Conservation (phyloP, 1,140 invertebrate species). For the Rhagoletis zephyria region DNA sequence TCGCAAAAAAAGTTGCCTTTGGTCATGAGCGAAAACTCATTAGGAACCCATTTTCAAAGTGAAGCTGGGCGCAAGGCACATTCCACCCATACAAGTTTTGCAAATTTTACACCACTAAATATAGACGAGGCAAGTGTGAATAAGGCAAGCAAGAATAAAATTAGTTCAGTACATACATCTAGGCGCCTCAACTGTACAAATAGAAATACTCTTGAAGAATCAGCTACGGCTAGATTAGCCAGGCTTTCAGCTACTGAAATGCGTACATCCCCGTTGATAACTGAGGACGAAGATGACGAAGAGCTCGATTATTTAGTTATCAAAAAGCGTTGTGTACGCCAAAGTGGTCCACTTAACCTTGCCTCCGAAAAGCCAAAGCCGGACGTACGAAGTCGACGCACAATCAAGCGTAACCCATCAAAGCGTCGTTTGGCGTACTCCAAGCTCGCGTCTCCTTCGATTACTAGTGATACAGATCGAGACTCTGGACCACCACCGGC, state of each 20-base stretch:
- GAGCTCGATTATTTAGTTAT: background rate
- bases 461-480: constrained; percentile 47
- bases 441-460: constrained; percentile 12
- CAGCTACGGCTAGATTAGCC: no score
- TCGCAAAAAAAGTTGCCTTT: no score
- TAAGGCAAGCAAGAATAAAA: no score
- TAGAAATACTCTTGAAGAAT: no score
- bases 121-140: no score
- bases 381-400: constrained; percentile 3
- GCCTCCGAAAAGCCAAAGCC: constrained; percentile 51
- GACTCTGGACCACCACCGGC: constrained; percentile 25
- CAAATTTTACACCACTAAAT: no score
- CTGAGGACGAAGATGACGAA: constrained; percentile 23
- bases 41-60: no score
- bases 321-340: background rate
- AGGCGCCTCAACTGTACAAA: no score
- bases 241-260: background rate
- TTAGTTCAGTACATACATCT: no score
- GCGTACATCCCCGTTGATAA: background rate
- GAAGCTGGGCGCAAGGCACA: no score
- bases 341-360: constrained; percentile 61
- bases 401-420: constrained; percentile 55
- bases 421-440: constrained; percentile 21
- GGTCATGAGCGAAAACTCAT: no score
- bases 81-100: no score